Conservation (phyloP, 1,140 invertebrate genomes). For the Drosophila saltans region DNA sequence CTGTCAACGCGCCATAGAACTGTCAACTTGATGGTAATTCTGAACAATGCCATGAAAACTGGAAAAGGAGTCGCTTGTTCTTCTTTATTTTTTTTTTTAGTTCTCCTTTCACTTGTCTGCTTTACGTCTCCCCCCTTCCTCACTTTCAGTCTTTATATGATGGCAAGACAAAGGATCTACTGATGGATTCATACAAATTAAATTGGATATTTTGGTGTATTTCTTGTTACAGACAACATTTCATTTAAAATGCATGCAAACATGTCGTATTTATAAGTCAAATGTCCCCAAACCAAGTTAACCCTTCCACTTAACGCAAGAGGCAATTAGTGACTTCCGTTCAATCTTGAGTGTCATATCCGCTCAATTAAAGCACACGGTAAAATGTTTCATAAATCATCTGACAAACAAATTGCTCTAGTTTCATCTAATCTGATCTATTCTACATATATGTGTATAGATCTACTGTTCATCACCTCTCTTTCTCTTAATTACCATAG, state of each 20-base stretch:
- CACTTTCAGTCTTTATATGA: slow-evolving; percentile 8
- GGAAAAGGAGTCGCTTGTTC: slow-evolving; percentile 31
- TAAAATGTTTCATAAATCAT: slow-evolving; percentile 19
- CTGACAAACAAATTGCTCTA: slow-evolving; percentile 28
- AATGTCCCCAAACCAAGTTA: slow-evolving; percentile 1
- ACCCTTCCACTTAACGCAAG: not conserved
- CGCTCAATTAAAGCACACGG: slow-evolving; percentile 42
- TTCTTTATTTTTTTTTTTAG: not conserved
- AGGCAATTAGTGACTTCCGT: slow-evolving; percentile 71
- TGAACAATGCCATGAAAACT: slow-evolving; percentile 76
- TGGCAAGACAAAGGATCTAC: slow-evolving; percentile 64
- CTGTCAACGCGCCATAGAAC: slow-evolving; percentile 82
- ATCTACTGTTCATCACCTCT: slow-evolving; percentile 12
- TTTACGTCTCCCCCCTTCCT: slow-evolving; percentile 19
- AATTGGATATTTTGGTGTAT: slow-evolving; percentile 56
- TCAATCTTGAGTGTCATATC: slow-evolving; percentile 71
- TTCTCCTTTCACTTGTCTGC: slow-evolving; percentile 49
- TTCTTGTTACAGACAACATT: slow-evolving; percentile 64
- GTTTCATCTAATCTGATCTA: slow-evolving; percentile 29
- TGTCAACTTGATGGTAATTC: slow-evolving; percentile 82
- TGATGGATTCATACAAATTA: slow-evolving; percentile 79
- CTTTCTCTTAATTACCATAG: slow-evolving; percentile 62
- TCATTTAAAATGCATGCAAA: slow-evolving; percentile 74
- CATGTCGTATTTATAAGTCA: slow-evolving; percentile 71
- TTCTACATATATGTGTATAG: not conserved